Percentiles rank a stretch among this genome's conserved stretches.
Evolutionary conservation across 2,113 vertebrate genomes (phyloP).

Genomic region (Datnioides undecimradiatus): DNA sequence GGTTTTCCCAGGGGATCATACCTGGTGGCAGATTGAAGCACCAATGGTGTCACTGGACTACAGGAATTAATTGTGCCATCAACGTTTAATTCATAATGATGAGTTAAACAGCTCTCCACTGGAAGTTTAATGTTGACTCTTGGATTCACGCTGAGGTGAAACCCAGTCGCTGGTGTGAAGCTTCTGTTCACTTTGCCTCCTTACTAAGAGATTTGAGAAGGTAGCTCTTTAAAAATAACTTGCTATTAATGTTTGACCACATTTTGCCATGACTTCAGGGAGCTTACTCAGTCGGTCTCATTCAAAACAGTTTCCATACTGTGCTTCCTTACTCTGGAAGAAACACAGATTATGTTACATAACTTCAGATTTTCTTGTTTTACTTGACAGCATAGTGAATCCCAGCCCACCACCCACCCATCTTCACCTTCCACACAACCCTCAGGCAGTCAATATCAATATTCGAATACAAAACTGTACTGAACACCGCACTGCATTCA

Average conservation of each 20-base stretch:
- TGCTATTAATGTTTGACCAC: neutral
- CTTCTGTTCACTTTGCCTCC: no score
- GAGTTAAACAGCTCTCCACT: no score
- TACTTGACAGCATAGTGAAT: slow-evolving; percentile 9
- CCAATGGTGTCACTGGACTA: no score
- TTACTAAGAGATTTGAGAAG: no score
- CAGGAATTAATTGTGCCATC: no score
- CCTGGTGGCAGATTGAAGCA: no score
- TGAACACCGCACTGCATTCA: slow-evolving; percentile 36
- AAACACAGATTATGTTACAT: slow-evolving; percentile 4
- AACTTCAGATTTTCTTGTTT: slow-evolving; percentile 13
- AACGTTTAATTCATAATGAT: no score
- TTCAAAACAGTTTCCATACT: neutral
- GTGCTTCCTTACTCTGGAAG: neutral
- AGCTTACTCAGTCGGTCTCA: neutral
- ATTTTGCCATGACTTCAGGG: neutral
- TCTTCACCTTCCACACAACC: slow-evolving; percentile 37
- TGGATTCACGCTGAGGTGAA: no score
- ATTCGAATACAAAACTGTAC: slow-evolving; percentile 42
- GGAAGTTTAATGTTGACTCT: no score
- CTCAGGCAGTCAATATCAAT: slow-evolving; percentile 63
- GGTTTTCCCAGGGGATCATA: no score
- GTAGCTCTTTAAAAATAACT: neutral
- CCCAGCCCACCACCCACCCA: neutral
- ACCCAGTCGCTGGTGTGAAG: no score